Base-by-base conservation (phyloP, 1,140 invertebrate genomes). In the Microplitis demolitor region DNA sequence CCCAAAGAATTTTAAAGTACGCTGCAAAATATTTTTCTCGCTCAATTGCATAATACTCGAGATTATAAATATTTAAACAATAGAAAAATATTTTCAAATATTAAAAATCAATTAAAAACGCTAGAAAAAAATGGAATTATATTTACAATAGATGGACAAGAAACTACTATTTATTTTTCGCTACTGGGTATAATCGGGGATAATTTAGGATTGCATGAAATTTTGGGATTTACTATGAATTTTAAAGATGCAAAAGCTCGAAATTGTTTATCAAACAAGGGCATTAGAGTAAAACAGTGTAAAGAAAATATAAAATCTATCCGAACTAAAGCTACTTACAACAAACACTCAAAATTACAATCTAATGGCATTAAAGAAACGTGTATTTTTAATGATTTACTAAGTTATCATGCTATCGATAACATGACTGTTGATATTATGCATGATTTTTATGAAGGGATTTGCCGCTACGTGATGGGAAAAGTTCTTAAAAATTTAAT, bases 11-110 rank as follows among this genome's bases (percentile, higher is more conserved):
- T 71, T 53, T n/a, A 37, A 6, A 77, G 76, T 37, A 73, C 66
- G 60, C n/a, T 80, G 63, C 51, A 74, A 56, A 76, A 76, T 70
- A 79, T 80, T 14, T 77, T 79, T 72, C 39, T 79, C 16, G 69
- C 71, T 66, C 72, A 75, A 34, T 14, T 80, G 4, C 78, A 78
- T 50, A 34, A 76, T 14, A 68, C 74, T 9, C 14, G 66, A 53
- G 74, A 79, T 71, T 60, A 73, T 37, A 76, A 74, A 53, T 33
- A 34, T 9, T 72, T 75, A 33, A 70, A 67, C 8, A 74, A 74
- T 68, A 35, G 56, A 53, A 67, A 5, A 54, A 74, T 53, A 11
- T 74, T 71, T 53, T 53, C 54, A 9, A 51, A 71, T 60, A 53
- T 71, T n/a, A 67, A 71, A 6, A 14, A 66, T 4, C 69, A 74